A percentile compares a stretch with the other conserved stretches of the same genome.
These are phyloP conservation scores for Paramacrobiotus metropolitanus DNA, from an alignment of 1,140 invertebrate species.

Conservation along the genomic window DNA sequence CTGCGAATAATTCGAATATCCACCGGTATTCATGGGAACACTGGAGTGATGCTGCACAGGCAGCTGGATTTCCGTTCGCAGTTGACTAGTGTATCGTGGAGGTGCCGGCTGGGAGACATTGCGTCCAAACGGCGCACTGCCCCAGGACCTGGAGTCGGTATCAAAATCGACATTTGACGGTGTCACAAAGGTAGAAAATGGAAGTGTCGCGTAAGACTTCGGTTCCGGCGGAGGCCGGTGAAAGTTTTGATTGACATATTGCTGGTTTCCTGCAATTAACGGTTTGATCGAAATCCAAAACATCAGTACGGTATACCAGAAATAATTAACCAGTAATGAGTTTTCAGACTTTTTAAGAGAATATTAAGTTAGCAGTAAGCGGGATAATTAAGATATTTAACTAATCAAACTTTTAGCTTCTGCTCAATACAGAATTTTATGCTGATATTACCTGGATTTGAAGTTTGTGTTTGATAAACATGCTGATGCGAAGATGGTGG, in stretches of 20 bases:
- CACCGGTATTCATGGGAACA: neutral
- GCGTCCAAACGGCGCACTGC: too few species aligned
- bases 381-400: too few species aligned
- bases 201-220: neutral
- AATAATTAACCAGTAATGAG: neutral
- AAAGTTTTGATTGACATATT: neutral
- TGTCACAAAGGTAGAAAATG: neutral
- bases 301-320: neutral
- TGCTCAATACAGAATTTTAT: too few species aligned
- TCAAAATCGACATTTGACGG: neutral
- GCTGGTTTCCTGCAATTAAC: neutral
- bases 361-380: too few species aligned
- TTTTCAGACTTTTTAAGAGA: too few species aligned
- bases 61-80: neutral
- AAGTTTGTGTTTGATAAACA: too few species aligned
- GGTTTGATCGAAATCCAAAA: neutral
- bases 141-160: too few species aligned
- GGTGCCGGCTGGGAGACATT: neutral
- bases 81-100: neutral
- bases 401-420: too few species aligned
- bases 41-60: neutral
- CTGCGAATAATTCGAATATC: neutral
- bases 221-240: neutral
- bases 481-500: too few species aligned
- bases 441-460: too few species aligned